Evolutionary conservation across 2,888 invertebrate species (phyloP).

Genomic region (Dryadula phaetusa): DNA sequence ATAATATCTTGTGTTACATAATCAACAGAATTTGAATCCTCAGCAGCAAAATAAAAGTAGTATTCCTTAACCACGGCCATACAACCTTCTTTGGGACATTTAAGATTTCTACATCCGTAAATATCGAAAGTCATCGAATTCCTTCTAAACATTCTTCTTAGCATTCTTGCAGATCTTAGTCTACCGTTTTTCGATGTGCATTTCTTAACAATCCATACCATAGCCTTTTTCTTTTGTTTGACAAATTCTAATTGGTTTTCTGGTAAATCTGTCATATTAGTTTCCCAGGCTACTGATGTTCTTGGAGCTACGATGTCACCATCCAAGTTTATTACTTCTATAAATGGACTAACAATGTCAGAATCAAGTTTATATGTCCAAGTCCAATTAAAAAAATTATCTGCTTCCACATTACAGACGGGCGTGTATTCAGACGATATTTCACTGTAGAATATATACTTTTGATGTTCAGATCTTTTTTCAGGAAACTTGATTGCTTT

Average conservation of each 20-base stretch:
- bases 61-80: slow-evolving; percentile 57
- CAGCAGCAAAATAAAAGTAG: slow-evolving; percentile 68
- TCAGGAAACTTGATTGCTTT: slow-evolving; percentile 52
- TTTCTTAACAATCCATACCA: slow-evolving; percentile 53
- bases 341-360: slow-evolving; percentile 68
- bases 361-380: slow-evolving; percentile 75
- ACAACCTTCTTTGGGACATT: slow-evolving; percentile 59
- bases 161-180: slow-evolving; percentile 53
- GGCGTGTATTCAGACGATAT: slow-evolving; percentile 59
- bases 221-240: slow-evolving; percentile 47
- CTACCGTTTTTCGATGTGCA: slow-evolving; percentile 52
- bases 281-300: slow-evolving; percentile 54
- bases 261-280: slow-evolving; percentile 32
- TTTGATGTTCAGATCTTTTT: slow-evolving; percentile 59
- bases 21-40: slow-evolving; percentile 61
- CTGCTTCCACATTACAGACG: slow-evolving; percentile 58
- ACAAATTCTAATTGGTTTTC: slow-evolving; percentile 52
- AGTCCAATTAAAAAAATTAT: slow-evolving; percentile 75
- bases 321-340: slow-evolving; percentile 62
- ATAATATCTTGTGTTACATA: slow-evolving; percentile 69
- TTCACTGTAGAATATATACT: slow-evolving; percentile 68
- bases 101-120: slow-evolving; percentile 63
- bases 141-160: slow-evolving; percentile 69
- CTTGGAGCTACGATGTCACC: slow-evolving; percentile 61
- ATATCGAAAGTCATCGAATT: slow-evolving; percentile 72